phyloP scores from a whole-genome alignment of 2,113 vertebrate species.

The Corvus hawaiiensis region DNA sequence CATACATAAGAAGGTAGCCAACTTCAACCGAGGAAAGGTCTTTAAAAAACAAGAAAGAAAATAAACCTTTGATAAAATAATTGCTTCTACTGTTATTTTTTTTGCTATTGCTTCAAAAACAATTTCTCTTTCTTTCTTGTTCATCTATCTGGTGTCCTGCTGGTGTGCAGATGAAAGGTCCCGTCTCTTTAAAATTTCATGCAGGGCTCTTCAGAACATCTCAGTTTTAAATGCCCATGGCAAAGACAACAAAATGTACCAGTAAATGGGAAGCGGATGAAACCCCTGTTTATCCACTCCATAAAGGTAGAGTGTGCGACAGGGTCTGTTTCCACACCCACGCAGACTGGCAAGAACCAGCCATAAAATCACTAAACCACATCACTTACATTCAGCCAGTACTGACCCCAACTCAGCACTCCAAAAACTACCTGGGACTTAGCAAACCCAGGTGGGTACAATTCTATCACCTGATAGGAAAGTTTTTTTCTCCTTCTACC shows the following conservation, averaged over 20 bases:
- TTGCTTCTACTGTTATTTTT: slow-evolving; percentile 76
- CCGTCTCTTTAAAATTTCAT: slow-evolving; percentile 79
- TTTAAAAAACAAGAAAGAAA: slow-evolving; percentile 62
- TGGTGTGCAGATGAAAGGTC: slow-evolving; percentile 75
- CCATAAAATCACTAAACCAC: background rate
- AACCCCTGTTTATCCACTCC: slow-evolving; percentile 60
- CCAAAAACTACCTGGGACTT: background rate
- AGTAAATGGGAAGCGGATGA: slow-evolving; percentile 70
- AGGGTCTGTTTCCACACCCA: background rate
- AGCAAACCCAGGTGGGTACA: background rate
- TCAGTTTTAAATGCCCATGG: slow-evolving; percentile 73
- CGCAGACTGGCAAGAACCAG: background rate
- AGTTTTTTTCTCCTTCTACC: background rate
- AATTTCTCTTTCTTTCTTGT: slow-evolving; percentile 68
- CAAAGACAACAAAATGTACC: slow-evolving; percentile 76
- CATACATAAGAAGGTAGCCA: slow-evolving; percentile 51
- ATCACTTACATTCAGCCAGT: background rate
- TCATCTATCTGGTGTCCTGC: slow-evolving; percentile 67
- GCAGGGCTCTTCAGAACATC: slow-evolving; percentile 72
- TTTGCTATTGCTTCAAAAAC: slow-evolving; percentile 73
- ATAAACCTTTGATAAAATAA: slow-evolving; percentile 78
- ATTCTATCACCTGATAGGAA: background rate
- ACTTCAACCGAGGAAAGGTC: slow-evolving; percentile 59
- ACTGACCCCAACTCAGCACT: background rate
- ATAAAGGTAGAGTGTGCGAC: background rate